phyloP scores from a whole-genome alignment of 1,140 invertebrate genomes.

The Macrobrachium rosenbergii region DNA sequence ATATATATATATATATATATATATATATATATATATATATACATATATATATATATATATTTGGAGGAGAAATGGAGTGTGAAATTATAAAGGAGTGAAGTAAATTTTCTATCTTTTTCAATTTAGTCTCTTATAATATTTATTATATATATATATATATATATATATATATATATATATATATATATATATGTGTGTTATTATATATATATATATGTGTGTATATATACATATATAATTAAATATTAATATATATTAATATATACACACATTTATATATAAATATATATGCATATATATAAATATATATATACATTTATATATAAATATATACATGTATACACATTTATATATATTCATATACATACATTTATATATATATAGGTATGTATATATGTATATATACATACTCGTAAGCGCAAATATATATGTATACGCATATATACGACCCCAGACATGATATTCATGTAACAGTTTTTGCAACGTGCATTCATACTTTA shows the following conservation, averaged over 20 bases:
- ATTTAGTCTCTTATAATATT: slow-evolving; percentile 23
- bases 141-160: slow-evolving; percentile 25
- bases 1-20: too few species aligned
- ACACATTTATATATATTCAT: slow-evolving; percentile 49
- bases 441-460: neutral
- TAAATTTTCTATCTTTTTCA: slow-evolving; percentile 19
- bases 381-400: neutral
- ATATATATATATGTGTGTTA: slow-evolving; percentile 48
- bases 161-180: slow-evolving; percentile 37
- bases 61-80: too few species aligned
- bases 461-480: too few species aligned
- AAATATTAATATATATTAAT: too few species aligned
- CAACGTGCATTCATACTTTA: too few species aligned
- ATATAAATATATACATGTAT: slow-evolving; percentile 41
- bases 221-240: slow-evolving; percentile 29
- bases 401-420: neutral
- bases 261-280: too few species aligned
- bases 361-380: neutral
- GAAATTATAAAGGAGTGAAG: neutral
- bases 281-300: slow-evolving; percentile 38
- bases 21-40: slow-evolving; percentile 26
- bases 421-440: slow-evolving; percentile 5
- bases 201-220: too few species aligned
- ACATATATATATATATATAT: too few species aligned
- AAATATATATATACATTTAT: slow-evolving; percentile 43